Base-by-base conservation (phyloP, 92 coral and sea anemone species). In the Hydrozoanthus gracilis region DNA sequence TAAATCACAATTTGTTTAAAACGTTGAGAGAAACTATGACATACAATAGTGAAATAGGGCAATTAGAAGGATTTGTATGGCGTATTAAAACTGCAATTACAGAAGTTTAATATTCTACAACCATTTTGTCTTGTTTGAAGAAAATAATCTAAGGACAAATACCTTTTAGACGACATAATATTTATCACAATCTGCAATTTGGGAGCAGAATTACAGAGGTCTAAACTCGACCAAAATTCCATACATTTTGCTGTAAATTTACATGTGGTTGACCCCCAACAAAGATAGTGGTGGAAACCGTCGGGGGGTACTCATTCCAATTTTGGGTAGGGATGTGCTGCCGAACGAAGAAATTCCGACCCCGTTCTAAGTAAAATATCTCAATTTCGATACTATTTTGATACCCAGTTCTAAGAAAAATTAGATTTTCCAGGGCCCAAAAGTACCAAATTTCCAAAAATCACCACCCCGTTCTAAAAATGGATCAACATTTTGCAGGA, bases 211-310 rank as follows among this genome's bases (percentile, higher is more conserved):
- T 71, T 71, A 71, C 54, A 18, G 76, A 71, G 76, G 76, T 71
- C 76, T 7, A 71, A 71, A 71, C 76, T 71, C 76, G 76, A 71
- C 76, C 76, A 71, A 71, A 71, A 71, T 71, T 13, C 13, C 73
- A 68, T 68, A 68, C 73, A 68, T n/a, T 35, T 68, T 68, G 73
- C 73, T 68, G 73, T 68, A 68, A 68, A 4, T 68, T 68, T 68
- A 68, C 73, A 10, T 10, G 66, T 60, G 66, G 5, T 60, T 60
- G 66, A 4, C 5, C 66, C 66, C 66, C 14, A 60, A 4, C 14
- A 4, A 60, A 60, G 66, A 60, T 60, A 10, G 66, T 10, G 66
- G 66, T 4, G 14, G 14, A 4, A 60, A 60, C 66, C n/a, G n/a
- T n/a, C n/a, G n/a, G n/a, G n/a, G n/a, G n/a, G n/a, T n/a, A n/a